Base-by-base conservation (phyloP, 2,888 invertebrate species). In the Kuschelorhynchus macadamiae region DNA sequence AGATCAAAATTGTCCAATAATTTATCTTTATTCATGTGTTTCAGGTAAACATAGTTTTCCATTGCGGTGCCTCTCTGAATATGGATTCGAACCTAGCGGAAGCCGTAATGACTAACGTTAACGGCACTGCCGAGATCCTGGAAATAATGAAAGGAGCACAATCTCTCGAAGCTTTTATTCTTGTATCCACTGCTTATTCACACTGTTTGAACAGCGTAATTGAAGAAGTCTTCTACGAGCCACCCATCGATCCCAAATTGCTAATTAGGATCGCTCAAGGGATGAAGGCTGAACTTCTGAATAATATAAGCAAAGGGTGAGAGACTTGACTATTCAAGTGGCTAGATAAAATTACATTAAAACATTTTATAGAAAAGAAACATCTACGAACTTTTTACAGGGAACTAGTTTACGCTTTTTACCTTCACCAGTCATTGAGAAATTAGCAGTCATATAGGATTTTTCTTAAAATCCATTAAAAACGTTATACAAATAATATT, bases 221-320 rank as follows among this genome's bases (percentile, higher is more conserved):
- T 25, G 82, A 81, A 14, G 85, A 86, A 74, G 80, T 80, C 69
- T 81, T 85, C 67, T 85, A 85, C 72, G 79, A 81, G 0, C 71
- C 83, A 1, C 83, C 85, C 1, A 79, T 83, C 14, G 77, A 80
- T 66, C 82, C 83, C 2, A 79, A 83, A 41, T 79, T 82, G 52
- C 74, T 83, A n/a, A 79, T 82, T 18, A 77, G 77, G 67, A 72
- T 83, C 62, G 77, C 81, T 4, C 77, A 77, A 11, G 69, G 73
- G 36, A 62, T 76, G 62, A 60, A 71, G 20, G 36, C 68, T n/a
- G 66, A 73, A 30, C 52, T 74, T 33, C 63, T 77, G 16, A 70
- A 70, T 17, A 68, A 33, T 17, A 75, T 77, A 11, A 74, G 73
- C 46, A 12, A 53, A 11, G 69, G 71, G 76, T 76, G 53, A 67